A percentile compares a stretch with the other conserved stretches of the same genome.
Evolutionary conservation across 2,113 vertebrate species (phyloP).

Genomic region (Chionis minor): DNA sequence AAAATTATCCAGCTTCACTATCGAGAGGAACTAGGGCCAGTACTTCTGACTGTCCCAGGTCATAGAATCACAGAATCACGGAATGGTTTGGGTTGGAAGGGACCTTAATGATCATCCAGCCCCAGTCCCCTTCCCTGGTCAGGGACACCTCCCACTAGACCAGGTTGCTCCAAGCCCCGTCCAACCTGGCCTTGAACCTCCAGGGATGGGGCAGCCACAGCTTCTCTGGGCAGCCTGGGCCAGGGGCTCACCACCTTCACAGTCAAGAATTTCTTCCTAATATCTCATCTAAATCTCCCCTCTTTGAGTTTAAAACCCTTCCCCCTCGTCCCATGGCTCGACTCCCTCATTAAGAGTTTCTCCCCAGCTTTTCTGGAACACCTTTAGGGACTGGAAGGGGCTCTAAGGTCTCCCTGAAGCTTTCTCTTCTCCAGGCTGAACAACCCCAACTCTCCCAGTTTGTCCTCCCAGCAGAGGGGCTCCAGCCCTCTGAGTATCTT

Average conservation of each 20-base stretch:
- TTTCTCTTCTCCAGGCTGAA: not conserved
- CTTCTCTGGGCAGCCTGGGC: not conserved
- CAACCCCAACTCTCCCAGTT: not conserved
- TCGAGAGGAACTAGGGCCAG: not conserved
- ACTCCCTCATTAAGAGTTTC: not conserved
- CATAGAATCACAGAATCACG: not conserved
- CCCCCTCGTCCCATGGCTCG: not conserved
- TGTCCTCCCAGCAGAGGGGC: not conserved
- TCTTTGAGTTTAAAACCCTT: not conserved
- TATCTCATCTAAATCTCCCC: not conserved
- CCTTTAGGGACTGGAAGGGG: not conserved
- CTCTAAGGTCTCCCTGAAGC: not conserved
- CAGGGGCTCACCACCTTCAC: not conserved
- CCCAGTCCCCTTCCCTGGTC: not conserved
- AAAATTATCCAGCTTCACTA: not conserved
- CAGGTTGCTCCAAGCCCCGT: not conserved
- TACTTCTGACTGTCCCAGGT: not conserved
- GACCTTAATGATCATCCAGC: not conserved
- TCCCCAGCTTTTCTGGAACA: not conserved
- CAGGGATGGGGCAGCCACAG: not conserved
- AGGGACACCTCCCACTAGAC: not conserved
- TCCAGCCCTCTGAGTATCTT: not conserved
- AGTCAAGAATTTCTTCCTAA: not conserved
- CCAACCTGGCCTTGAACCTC: not conserved
- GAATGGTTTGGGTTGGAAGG: not conserved